Percentiles rank a stretch among this genome's conserved stretches.
These are phyloP conservation scores for Colostygia pectinataria DNA, from an alignment of 2,888 invertebrate species.

Conservation along the genomic window DNA sequence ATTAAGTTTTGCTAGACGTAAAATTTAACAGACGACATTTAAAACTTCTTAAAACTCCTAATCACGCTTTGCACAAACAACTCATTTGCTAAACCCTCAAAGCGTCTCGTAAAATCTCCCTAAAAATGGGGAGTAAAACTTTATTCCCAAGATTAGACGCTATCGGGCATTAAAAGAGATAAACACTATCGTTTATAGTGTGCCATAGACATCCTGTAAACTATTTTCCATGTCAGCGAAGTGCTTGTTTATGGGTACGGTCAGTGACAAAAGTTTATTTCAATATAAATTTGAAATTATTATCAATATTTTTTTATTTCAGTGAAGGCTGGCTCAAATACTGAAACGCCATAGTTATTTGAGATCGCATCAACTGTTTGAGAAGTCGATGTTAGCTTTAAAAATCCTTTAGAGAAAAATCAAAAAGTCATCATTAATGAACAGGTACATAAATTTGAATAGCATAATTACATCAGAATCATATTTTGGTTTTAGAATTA, in stretches of 20 bases:
- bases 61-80: conserved; percentile 65
- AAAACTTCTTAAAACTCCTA: conserved; percentile 67
- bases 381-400: no score
- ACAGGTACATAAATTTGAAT: no score
- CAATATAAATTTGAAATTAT: no score
- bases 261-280: background rate
- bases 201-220: conserved; percentile 70
- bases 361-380: no score
- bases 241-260: conserved; percentile 61
- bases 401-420: no score
- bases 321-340: background rate
- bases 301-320: no score
- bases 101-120: conserved; percentile 71
- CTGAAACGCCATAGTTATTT: no score
- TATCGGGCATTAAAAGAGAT: conserved; percentile 71
- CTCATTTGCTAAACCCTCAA: conserved; percentile 73
- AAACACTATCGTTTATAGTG: conserved; percentile 53
- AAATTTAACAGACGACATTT: background rate
- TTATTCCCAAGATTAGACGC: conserved; percentile 76
- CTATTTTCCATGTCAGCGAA: conserved; percentile 80
- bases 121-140: conserved; percentile 75
- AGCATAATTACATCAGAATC: no score
- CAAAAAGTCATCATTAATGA: no score
- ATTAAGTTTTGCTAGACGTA: no score
- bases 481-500: no score